Base-by-base conservation (phyloP, 2,113 vertebrate genomes). In the Gnathochromis pfefferi region DNA sequence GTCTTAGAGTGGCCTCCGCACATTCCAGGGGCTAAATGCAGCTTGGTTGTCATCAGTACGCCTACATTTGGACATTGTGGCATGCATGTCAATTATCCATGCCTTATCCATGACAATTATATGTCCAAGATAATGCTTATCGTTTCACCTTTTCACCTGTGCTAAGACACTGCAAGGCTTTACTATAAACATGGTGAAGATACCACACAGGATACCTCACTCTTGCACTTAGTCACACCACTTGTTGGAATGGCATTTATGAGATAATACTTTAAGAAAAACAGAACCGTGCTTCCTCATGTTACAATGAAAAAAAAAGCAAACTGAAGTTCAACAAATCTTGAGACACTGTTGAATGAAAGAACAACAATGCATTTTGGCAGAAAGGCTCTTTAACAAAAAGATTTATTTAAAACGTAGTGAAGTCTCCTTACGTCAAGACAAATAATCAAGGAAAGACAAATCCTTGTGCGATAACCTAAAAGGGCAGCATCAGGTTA, bases 21-120 rank as follows among this genome's bases (percentile, higher is more conserved):
- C 95, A 96, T 96, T 96, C 94, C 95, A 93, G 68, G 54, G 93
- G 90, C 86, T 94, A 91, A 94, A 86, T 93, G 94, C 92, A 94
- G 93, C 91, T 93, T 91, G 92, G 84, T 93, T 94, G 93, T 96
- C 95, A 94, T 94, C 93, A 6, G 88, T 85, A 42, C 54, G 84
- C 85, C 89, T 53, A 83, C 93, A 73, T 94, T 87, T 91, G 92
- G 92, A 91, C 84, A 58, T 84, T 70, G 73, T 92, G 93, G 87
- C 91, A 83, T 88, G 90, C 84, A 87, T 85, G 90, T 94, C 89
- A 94, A 88, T 95, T 93, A 93, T 94, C 95, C 88, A 49, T 45
- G 90, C 88, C 93, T 95, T 92, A 35, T 35, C 35, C 35, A 35
- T 93, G 90, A 93, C 93, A 86, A 94, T 94, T 84, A 87, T 23